Evolutionary conservation across 2,113 vertebrate species (phyloP).

Genomic region (Orthonyx spaldingii): DNA sequence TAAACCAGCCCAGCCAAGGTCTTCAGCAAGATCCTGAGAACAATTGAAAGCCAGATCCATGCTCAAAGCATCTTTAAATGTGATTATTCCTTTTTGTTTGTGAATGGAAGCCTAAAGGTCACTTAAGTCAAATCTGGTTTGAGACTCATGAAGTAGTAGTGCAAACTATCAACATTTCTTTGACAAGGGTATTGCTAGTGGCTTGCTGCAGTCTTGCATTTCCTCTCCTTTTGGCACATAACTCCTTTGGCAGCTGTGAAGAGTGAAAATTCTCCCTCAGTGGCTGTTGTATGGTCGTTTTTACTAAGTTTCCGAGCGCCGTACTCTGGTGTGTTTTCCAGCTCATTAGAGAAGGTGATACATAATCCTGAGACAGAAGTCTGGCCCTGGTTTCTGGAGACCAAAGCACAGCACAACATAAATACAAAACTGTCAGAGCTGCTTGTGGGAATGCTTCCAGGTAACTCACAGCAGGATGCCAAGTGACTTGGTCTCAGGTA

Average conservation of each 20-base stretch:
- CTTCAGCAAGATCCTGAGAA: background rate
- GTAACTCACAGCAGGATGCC: background rate
- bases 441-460: background rate
- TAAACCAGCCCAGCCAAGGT: background rate
- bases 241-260: background rate
- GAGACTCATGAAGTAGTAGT: background rate
- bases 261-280: background rate
- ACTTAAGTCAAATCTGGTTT: background rate
- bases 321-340: background rate
- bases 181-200: background rate
- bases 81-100: background rate
- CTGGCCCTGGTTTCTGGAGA: background rate
- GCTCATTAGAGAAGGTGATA: background rate
- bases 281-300: background rate
- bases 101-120: background rate
- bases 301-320: fast-evolving
- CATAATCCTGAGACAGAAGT: background rate
- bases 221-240: background rate
- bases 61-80: background rate
- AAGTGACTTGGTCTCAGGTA: background rate
- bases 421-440: background rate
- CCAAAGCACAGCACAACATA: background rate
- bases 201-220: background rate
- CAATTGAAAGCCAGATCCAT: background rate
- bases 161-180: background rate